These are phyloP conservation scores for Andrena bucephala DNA, from an alignment of 2,888 invertebrate species.

Conservation along the genomic window DNA sequence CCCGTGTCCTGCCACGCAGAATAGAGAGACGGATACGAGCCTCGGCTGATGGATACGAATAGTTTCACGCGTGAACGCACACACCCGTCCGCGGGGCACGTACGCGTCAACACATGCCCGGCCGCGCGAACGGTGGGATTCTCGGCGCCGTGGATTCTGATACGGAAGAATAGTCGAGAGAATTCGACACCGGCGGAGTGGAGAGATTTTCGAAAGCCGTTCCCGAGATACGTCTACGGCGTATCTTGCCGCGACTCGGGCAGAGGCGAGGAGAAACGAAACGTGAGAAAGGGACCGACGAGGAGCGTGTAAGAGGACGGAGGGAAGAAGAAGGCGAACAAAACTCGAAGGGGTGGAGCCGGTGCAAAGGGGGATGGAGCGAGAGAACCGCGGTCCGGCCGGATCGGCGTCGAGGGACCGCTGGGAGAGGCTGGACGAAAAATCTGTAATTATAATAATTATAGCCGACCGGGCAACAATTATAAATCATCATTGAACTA, in stretches of 20 bases:
- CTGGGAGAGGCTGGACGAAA: conserved; percentile 73
- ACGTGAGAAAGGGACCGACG: conserved; percentile 37
- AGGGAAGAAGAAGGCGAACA: conserved; percentile 53
- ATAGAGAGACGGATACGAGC: conserved; percentile 39
- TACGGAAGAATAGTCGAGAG: conserved; percentile 40
- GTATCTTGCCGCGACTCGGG: conserved; percentile 60
- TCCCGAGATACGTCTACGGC: conserved; percentile 63
- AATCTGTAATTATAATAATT: conserved; percentile 83
- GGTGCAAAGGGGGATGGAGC: conserved; percentile 66
- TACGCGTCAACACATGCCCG: conserved; percentile 22
- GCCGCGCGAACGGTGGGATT: conserved; percentile 7
- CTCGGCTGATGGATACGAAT: conserved; percentile 47
- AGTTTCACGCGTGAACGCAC: conserved; percentile 47
- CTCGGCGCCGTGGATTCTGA: conserved; percentile 27
- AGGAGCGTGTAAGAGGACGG: conserved; percentile 33
- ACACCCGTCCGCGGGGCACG: conserved; percentile 11
- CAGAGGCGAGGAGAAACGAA: conserved; percentile 23
- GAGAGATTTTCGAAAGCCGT: conserved; percentile 75
- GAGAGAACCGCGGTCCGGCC: conserved; percentile 45
- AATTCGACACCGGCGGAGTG: conserved; percentile 1
- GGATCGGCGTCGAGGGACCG: conserved; percentile 49
- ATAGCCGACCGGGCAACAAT: conserved; percentile 79
- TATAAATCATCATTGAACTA: conserved; percentile 83
- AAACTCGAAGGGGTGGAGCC: conserved; percentile 78
- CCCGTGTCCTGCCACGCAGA: conserved; percentile 67